These are phyloP conservation scores for Coenonympha glycerion DNA, from an alignment of 2,888 invertebrate genomes.

Conservation along the genomic window DNA sequence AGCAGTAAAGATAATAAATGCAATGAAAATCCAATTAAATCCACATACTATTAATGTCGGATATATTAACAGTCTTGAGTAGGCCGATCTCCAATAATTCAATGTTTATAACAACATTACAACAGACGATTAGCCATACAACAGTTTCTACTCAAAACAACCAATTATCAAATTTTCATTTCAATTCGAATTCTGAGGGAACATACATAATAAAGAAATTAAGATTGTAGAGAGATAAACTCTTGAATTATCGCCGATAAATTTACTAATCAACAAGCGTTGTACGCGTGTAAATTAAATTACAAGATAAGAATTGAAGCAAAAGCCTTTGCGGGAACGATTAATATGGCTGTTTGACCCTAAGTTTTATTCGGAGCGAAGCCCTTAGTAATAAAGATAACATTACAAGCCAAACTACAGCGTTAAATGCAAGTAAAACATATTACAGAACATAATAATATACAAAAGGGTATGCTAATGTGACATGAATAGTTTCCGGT, in stretches of 20 bases:
- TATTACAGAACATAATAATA: slow-evolving; percentile 33
- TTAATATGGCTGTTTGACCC: slow-evolving; percentile 54
- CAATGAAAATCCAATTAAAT: not conserved
- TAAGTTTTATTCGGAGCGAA: slow-evolving; percentile 37
- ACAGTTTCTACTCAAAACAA: slow-evolving; percentile 29
- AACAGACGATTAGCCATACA: slow-evolving; percentile 28
- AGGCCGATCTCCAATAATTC: slow-evolving; percentile 24
- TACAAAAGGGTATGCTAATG: slow-evolving; percentile 30
- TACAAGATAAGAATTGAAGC: slow-evolving; percentile 59
- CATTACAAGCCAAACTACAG: slow-evolving; percentile 38
- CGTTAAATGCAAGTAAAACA: slow-evolving; percentile 39
- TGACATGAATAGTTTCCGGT: slow-evolving; percentile 28
- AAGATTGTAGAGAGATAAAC: slow-evolving; percentile 55
- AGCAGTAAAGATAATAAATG: not conserved
- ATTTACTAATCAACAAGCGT: slow-evolving; percentile 52
- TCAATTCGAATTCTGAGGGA: slow-evolving; percentile 33
- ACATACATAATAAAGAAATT: slow-evolving; percentile 58
- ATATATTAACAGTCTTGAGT: slow-evolving; percentile 17
- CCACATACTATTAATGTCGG: not conserved
- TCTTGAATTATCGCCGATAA: slow-evolving; percentile 54
- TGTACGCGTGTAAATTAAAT: slow-evolving; percentile 64
- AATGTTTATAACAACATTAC: slow-evolving; percentile 23
- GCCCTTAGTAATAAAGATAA: slow-evolving; percentile 46
- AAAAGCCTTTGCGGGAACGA: slow-evolving; percentile 48
- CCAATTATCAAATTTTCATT: slow-evolving; percentile 33